Evolutionary conservation across 2,113 vertebrate genomes (phyloP).

Genomic region (Nicator chloris): DNA sequence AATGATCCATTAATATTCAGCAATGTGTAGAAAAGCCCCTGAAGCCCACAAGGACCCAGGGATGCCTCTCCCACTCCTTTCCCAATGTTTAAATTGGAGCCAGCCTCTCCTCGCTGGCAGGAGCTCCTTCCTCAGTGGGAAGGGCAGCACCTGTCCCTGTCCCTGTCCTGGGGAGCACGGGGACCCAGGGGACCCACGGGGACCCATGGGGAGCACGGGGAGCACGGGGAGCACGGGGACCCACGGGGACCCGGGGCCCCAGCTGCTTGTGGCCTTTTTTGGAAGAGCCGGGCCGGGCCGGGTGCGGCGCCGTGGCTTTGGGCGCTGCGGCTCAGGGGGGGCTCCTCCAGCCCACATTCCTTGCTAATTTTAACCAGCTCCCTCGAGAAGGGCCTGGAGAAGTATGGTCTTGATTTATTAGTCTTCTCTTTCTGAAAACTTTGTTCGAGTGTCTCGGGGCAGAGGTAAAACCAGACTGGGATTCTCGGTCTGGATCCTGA

Average conservation of each 20-base stretch:
- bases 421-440: conserved; percentile 18
- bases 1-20: no score
- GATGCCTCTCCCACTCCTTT: background rate
- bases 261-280: conserved; percentile 5
- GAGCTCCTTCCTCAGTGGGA: fast-evolving
- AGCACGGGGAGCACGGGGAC: fast-evolving
- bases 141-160: background rate
- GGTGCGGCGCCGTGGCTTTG: background rate
- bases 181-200: background rate
- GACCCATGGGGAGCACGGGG: no score
- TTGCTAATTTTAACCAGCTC: conserved; percentile 67
- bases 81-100: fast-evolving
- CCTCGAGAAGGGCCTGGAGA: background rate
- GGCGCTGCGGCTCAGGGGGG: background rate
- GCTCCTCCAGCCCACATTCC: conserved; percentile 52
- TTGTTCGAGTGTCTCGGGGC: background rate
- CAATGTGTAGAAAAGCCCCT: fast-evolving
- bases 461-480: conserved; percentile 37
- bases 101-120: fast-evolving
- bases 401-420: conserved; percentile 20
- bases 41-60: no score
- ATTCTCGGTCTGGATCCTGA: background rate
- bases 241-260: no score
- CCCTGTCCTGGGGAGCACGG: fast-evolving
- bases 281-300: background rate